Conservation (phyloP, 2,888 invertebrate genomes). For the Augiades crinisus region DNA sequence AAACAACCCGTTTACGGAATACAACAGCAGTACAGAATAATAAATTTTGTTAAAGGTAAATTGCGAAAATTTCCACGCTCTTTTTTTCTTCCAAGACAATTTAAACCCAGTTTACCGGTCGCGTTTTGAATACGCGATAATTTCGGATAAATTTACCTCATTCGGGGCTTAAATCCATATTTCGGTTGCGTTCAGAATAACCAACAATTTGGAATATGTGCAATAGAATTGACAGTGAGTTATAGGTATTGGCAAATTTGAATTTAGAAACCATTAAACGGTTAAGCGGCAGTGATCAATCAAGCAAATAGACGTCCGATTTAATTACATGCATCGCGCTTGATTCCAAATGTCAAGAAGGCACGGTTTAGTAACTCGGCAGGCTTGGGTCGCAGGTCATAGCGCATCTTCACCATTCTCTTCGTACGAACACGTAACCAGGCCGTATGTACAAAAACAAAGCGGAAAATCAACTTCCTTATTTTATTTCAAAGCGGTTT, state of each 20-base stretch:
- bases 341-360: constrained; percentile 38
- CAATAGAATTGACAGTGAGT: constrained; percentile 11
- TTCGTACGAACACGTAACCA: constrained; percentile 36
- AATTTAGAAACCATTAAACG: constrained; percentile 25
- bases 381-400: constrained; percentile 35
- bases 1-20: constrained; percentile 32
- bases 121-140: constrained; percentile 20
- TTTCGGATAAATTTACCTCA: constrained; percentile 1
- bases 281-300: constrained; percentile 34
- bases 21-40: constrained; percentile 27
- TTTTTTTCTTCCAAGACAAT: constrained; percentile 22
- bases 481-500: too few species aligned
- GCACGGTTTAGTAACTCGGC: constrained; percentile 31
- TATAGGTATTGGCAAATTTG: constrained; percentile 17
- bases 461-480: constrained; percentile 18
- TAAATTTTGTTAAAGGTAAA: constrained; percentile 24
- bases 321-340: constrained; percentile 32
- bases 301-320: constrained; percentile 34
- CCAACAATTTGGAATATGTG: constrained; percentile 5
- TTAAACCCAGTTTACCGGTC: constrained; percentile 20
- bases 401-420: constrained; percentile 37
- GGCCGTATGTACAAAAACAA: constrained; percentile 17
- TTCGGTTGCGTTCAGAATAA: not conserved
- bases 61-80: constrained; percentile 19
- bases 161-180: not conserved